phyloP scores from a whole-genome alignment of 2,888 invertebrate genomes.

The Hirtodrosophila cameraria region DNA sequence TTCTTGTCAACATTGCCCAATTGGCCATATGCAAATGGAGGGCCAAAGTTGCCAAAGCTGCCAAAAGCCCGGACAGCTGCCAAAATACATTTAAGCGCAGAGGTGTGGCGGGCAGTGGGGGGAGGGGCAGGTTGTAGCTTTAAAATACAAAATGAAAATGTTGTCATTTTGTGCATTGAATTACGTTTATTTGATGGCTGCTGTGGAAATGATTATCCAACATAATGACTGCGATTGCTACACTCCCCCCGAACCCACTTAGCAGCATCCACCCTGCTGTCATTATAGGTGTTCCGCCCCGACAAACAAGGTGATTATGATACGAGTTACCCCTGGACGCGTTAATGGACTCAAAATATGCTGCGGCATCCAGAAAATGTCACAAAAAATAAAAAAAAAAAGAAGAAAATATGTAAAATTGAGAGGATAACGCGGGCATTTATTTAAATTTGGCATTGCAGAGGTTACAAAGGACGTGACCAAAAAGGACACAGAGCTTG shows the following conservation, averaged over 20 bases:
- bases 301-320: constrained; percentile 76
- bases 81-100: constrained; percentile 29
- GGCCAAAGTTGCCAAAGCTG: constrained; percentile 34
- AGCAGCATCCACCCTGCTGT: neutral
- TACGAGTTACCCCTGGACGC: constrained; percentile 63
- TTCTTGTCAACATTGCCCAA: constrained; percentile 69
- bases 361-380: constrained; percentile 23
- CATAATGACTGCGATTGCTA: constrained; percentile 61
- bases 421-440: constrained; percentile 51
- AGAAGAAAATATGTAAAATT: constrained; percentile 29
- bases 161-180: constrained; percentile 78
- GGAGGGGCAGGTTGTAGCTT: constrained; percentile 11
- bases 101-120: neutral
- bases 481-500: constrained; percentile 21
- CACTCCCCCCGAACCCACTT: neutral
- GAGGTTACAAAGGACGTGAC: constrained; percentile 65
- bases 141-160: constrained; percentile 67
- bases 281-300: constrained; percentile 69
- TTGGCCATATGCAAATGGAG: constrained; percentile 72
- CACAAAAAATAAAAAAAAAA: constrained; percentile 1
- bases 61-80: constrained; percentile 42
- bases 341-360: constrained; percentile 68
- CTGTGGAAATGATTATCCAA: constrained; percentile 64
- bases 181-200: constrained; percentile 74
- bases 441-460: constrained; percentile 67